These are phyloP conservation scores for Tachina lurida DNA, from an alignment of 2,888 invertebrate genomes.

Conservation along the genomic window DNA sequence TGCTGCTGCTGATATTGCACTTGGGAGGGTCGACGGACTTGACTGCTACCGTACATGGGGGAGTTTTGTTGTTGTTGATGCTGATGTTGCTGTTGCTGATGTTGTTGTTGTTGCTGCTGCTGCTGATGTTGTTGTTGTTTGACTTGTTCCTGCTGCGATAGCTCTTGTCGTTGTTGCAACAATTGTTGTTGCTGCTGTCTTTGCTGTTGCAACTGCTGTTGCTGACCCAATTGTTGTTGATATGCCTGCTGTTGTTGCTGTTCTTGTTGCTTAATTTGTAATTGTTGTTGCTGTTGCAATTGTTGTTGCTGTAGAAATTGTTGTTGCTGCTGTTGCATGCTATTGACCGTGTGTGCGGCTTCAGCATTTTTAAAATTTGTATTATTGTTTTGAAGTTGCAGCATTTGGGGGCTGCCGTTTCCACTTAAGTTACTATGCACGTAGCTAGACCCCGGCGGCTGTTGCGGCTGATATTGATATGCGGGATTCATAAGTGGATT, in stretches of 20 bases:
- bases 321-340: slow-evolving; percentile 74
- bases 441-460: slow-evolving; percentile 71
- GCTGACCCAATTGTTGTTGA: slow-evolving; percentile 73
- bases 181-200: slow-evolving; percentile 74
- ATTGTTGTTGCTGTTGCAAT: slow-evolving; percentile 72
- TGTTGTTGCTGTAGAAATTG: slow-evolving; percentile 73
- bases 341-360: slow-evolving; percentile 76
- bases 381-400: slow-evolving; percentile 70
- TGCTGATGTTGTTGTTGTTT: slow-evolving; percentile 74
- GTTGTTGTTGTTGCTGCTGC: slow-evolving; percentile 74
- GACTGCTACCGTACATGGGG: slow-evolving; percentile 76
- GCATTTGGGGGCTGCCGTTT: slow-evolving; percentile 62
- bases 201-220: slow-evolving; percentile 72
- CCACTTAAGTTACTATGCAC: slow-evolving; percentile 64
- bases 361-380: slow-evolving; percentile 75
- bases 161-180: slow-evolving; percentile 74
- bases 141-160: slow-evolving; percentile 76
- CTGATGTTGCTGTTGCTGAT: slow-evolving; percentile 75
- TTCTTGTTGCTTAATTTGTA: slow-evolving; percentile 71
- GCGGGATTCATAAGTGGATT: slow-evolving; percentile 70
- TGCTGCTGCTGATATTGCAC: slow-evolving; percentile 68
- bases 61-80: slow-evolving; percentile 75
- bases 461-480: slow-evolving; percentile 72
- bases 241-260: slow-evolving; percentile 64
- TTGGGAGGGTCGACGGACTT: slow-evolving; percentile 78